Evolutionary conservation across 2,113 vertebrate species (phyloP).

Genomic region (Heloderma charlesbogerti): DNA sequence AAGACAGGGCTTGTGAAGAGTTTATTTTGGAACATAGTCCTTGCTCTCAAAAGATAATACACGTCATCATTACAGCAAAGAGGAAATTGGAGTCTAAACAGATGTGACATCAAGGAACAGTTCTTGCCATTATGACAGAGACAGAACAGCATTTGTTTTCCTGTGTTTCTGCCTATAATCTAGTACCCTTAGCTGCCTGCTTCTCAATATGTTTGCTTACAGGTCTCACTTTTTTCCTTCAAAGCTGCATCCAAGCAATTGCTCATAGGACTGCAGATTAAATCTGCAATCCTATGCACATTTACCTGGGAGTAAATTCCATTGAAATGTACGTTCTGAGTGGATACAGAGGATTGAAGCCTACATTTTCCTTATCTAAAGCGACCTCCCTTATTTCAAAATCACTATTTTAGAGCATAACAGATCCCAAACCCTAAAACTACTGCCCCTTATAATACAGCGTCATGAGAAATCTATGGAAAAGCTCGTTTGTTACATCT

Average conservation of each 20-base stretch:
- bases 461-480: not conserved
- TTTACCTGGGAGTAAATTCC: not conserved
- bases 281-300: not conserved
- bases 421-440: not conserved
- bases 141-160: slow-evolving; percentile 32
- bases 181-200: not conserved
- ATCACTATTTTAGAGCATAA: not conserved
- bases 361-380: not conserved
- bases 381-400: no score
- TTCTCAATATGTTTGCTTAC: not conserved
- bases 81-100: slow-evolving; percentile 58
- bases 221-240: not conserved
- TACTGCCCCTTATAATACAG: not conserved
- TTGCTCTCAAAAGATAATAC: slow-evolving; percentile 60
- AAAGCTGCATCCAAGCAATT: not conserved
- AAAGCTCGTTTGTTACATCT: not conserved
- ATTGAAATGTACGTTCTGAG: not conserved
- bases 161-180: not conserved
- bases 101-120: slow-evolving; percentile 47
- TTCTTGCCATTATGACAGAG: not conserved
- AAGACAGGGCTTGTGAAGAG: slow-evolving; percentile 50
- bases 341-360: not conserved
- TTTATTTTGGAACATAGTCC: slow-evolving; percentile 55
- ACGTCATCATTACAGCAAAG: slow-evolving; percentile 61
- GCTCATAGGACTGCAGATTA: not conserved